These are phyloP conservation scores for Buphagus erythrorhynchus DNA, from an alignment of 2,797 vertebrate species.

Conservation along the genomic window DNA sequence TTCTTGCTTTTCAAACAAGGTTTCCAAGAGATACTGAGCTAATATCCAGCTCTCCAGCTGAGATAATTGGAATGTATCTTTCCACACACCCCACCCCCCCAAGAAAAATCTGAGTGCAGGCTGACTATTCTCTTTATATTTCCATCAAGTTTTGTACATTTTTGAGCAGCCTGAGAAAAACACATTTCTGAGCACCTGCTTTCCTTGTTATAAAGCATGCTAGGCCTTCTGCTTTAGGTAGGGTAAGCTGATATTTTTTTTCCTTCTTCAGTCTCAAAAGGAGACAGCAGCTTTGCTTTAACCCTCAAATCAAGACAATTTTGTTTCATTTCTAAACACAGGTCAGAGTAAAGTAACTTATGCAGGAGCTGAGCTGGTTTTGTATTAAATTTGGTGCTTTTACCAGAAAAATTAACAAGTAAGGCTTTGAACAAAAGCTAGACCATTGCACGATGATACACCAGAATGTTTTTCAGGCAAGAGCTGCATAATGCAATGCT, in stretches of 20 bases:
- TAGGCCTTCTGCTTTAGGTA: background rate
- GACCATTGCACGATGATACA: background rate
- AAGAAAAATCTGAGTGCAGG: background rate
- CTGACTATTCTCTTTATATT: background rate
- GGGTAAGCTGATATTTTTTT: background rate
- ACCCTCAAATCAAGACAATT: background rate
- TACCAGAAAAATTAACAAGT: background rate
- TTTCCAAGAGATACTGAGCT: background rate
- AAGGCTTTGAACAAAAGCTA: background rate
- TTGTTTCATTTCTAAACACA: background rate
- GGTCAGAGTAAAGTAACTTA: background rate
- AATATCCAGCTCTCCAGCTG: background rate
- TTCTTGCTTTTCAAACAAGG: background rate
- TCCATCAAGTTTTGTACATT: background rate
- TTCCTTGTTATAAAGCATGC: background rate
- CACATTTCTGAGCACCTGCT: background rate
- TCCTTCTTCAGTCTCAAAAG: background rate
- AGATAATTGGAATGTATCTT: background rate
- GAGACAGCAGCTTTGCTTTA: background rate
- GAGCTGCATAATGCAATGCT: background rate
- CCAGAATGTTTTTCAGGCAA: background rate
- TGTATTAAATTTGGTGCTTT: background rate
- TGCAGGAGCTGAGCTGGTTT: background rate
- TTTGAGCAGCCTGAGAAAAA: background rate
- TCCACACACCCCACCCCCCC: fast-evolving